Evolutionary conservation across 2,797 vertebrate genomes (phyloP), one percentile per base, ranked within the genome.

Genomic region (Craterocephalus amniculus): DNA sequence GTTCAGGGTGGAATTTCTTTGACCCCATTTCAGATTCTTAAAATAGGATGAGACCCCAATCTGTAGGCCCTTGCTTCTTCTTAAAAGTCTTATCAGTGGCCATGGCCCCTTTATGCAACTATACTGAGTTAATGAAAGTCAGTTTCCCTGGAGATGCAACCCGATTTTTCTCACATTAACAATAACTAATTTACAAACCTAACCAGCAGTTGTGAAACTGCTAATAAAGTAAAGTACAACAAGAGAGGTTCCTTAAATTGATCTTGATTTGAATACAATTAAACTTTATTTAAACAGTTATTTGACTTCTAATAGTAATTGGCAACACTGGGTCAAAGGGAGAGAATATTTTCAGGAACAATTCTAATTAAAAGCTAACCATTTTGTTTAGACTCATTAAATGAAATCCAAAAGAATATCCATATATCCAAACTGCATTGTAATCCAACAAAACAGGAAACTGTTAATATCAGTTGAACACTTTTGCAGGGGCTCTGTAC

Each of bases 71-170:
- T 61, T 57, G 67, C 56, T 57, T 65, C 56, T 72, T 58, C 63
- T 73, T 60, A 63, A 16, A 69, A 65, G 40, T 69, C 3, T 18
- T 65, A 74, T 65, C 54, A 57, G 59, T n/a, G 45, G 36, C 36
- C 20, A n/a, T 36, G 52, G 4, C 29, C 14, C 31, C 22, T 29
- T 87, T 80, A 83, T 52, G 52, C 40, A 87, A 80, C 63, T 58
- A 48, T 32, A 54, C n/a, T 22, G 24, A 64, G 34, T 65, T 71
- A 70, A 86, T 51, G 13, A 59, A 43, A 78, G 55, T 56, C 70
- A 55, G 86, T 74, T 61, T 24, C 38, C 32, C n/a, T 62, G 51
- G 49, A 61, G 13, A 49, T 31, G 1, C 40, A 61, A 32, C 26
- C 32, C 12, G 43, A 72, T 76, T 67, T 48, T 54, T 1, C 20